phyloP scores from a whole-genome alignment of 2,888 invertebrate species.

The Sipha maydis region DNA sequence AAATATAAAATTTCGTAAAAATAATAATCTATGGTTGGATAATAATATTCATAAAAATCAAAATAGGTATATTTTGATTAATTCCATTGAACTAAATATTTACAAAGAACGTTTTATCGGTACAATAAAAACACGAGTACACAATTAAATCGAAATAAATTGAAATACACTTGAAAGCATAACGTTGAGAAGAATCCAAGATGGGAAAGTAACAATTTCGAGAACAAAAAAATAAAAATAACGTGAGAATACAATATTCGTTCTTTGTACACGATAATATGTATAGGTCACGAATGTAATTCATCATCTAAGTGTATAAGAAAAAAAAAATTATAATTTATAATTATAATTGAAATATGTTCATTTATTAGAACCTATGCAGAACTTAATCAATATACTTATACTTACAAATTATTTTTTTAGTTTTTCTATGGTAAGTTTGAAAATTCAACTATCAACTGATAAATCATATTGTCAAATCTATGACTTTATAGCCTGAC shows the following conservation, averaged over 20 bases:
- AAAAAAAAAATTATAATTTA: not conserved
- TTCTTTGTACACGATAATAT: slow-evolving; percentile 49
- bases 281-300: slow-evolving; percentile 53
- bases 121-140: slow-evolving; percentile 1
- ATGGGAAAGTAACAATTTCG: slow-evolving; percentile 36
- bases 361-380: not conserved
- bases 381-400: not conserved
- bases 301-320: slow-evolving; percentile 32
- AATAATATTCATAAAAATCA: not conserved
- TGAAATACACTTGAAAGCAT: slow-evolving; percentile 24
- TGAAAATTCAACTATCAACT: not conserved
- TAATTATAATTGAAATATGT: not conserved
- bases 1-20: too few relatives aligned
- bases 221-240: slow-evolving; percentile 39
- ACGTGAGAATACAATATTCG: slow-evolving; percentile 55
- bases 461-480: not conserved
- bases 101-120: not conserved
- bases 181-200: slow-evolving; percentile 2
- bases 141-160: slow-evolving; percentile 49
- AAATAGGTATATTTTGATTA: not conserved
- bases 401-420: slow-evolving; percentile 7
- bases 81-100: not conserved
- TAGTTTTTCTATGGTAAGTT: not conserved
- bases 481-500: not conserved
- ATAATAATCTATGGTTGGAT: too few relatives aligned